Conservation (phyloP, 1,140 invertebrate genomes). For the Coenobita brevimanus region DNA sequence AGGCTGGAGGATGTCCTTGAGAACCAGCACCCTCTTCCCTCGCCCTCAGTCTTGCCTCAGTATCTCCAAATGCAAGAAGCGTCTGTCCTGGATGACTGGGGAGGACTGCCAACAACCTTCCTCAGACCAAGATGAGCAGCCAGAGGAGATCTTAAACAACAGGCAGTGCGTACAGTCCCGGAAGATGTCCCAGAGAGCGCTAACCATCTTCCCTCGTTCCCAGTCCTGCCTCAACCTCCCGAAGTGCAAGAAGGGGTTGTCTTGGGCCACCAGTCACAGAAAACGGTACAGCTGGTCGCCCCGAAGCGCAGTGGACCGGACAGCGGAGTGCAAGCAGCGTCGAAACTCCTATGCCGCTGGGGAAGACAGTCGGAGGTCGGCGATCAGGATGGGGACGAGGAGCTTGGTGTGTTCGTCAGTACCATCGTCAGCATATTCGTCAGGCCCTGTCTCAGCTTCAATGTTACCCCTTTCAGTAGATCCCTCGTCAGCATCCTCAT, state of each 20-base stretch:
- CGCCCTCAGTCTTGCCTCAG: too few relatives aligned
- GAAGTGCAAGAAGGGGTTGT: constrained; percentile 46
- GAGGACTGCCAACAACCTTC: constrained; percentile 25
- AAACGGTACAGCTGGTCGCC: constrained; percentile 55
- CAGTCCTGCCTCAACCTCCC: constrained; percentile 38
- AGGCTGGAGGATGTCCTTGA: too few relatives aligned
- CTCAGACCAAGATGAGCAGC: not conserved
- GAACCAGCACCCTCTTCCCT: too few relatives aligned
- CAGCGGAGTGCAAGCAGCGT: not conserved
- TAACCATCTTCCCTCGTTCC: constrained; percentile 34
- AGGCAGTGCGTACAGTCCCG: not conserved
- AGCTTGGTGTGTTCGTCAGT: constrained; percentile 28
- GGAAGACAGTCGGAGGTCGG: constrained; percentile 5
- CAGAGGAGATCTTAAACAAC: constrained; percentile 16
- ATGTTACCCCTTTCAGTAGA: not conserved
- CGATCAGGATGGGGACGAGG: constrained; percentile 50
- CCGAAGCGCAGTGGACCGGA: not conserved
- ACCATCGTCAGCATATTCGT: not conserved
- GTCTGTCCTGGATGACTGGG: constrained; percentile 40
- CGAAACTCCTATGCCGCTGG: constrained; percentile 41
- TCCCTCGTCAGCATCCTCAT: too few relatives aligned
- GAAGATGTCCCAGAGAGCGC: not conserved
- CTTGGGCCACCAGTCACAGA: constrained; percentile 50
- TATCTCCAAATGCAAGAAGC: not conserved
- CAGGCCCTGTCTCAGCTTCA: not conserved